Evolutionary conservation across 2,888 invertebrate genomes (phyloP), one percentile per base, ranked within the genome.

Genomic region (Rhorus exstirpatorius): DNA sequence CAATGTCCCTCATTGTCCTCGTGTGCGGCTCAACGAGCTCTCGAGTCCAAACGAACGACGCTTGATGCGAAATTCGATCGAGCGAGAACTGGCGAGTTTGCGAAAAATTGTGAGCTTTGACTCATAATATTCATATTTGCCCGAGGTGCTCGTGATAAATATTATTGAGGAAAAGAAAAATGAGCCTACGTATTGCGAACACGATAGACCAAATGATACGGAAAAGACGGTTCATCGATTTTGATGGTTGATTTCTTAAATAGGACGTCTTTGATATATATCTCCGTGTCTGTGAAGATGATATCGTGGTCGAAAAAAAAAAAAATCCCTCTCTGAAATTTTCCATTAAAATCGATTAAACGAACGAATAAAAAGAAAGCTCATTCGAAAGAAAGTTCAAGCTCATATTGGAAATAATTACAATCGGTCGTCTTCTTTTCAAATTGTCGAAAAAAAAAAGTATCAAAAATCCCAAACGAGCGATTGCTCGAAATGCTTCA

Each of bases 1-100:
- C 17, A 53, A 44, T 65, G n/a, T n/a, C n/a, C n/a, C 19, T 35
- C 70, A 76, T 72, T 58, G 65, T 67, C 71, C 65, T 81, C 60
- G 65, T 17, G 65, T 21, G 65, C 51, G 58, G n/a, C n/a, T n/a
- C n/a, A n/a, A 53, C 38, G 19, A 35, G 53, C 53, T 72, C 74
- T 55, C 35, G 6, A 67, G 70, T 12, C 44, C 44, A 12, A 61
- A 75, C n/a, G 26, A 61, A 10, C n/a, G n/a, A n/a, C 7, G 35
- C 21, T 58, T 51, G 60, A 35, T 12, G 17, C 19, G 24, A 44
- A 53, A 49, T 46, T 49, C 41, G 44, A 53, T n/a, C 26, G 21
- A 53, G n/a, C 63, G 7, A 35, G 26, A 35, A 70, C 21, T 53
- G 44, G 49, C 46, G 6, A 44, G 14, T 24, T 49, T 6, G 60